phyloP scores from a whole-genome alignment of 2,113 vertebrate species.

The Peromyscus leucopus region DNA sequence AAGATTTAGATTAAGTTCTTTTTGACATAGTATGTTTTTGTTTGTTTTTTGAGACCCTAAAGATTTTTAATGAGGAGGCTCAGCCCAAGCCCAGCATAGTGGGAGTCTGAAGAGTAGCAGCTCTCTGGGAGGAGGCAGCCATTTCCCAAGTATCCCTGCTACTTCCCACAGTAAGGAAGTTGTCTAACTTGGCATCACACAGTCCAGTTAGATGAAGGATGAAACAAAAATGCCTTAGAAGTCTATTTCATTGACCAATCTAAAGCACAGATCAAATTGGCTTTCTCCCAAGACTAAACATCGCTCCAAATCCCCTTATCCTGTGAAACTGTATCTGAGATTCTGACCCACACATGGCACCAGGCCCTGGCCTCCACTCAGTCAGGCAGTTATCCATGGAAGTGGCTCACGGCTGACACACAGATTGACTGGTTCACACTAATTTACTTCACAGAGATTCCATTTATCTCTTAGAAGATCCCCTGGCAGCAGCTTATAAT shows the following conservation, averaged over 20 bases:
- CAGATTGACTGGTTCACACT: conserved; percentile 93
- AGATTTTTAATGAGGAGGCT: conserved; percentile 71
- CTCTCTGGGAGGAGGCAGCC: conserved; percentile 74
- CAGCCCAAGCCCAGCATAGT: conserved; percentile 76
- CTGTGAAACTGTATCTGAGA: conserved; percentile 82
- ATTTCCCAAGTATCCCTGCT: conserved; percentile 76
- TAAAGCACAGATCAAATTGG: conserved; percentile 78
- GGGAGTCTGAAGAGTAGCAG: conserved; percentile 68
- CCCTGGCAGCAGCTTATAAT: conserved; percentile 91
- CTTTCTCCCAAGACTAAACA: conserved; percentile 69
- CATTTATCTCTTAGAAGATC: conserved; percentile 91
- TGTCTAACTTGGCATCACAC: conserved; percentile 81
- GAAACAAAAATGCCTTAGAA: conserved; percentile 73
- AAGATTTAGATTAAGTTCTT: conserved; percentile 78
- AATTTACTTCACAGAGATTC: conserved; percentile 93
- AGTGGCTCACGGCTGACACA: conserved; percentile 89
- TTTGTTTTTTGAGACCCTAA: conserved; percentile 74
- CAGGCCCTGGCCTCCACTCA: conserved; percentile 85
- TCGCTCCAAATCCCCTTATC: conserved; percentile 68
- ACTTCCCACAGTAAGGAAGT: conserved; percentile 80
- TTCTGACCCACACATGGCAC: conserved; percentile 82
- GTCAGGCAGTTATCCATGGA: conserved; percentile 88
- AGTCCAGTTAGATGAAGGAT: conserved; percentile 77
- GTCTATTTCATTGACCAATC: conserved; percentile 51
- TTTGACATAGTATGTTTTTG: conserved; percentile 73